Evolutionary conservation across 2,888 invertebrate species (phyloP).

Genomic region (Sturmia bella): DNA sequence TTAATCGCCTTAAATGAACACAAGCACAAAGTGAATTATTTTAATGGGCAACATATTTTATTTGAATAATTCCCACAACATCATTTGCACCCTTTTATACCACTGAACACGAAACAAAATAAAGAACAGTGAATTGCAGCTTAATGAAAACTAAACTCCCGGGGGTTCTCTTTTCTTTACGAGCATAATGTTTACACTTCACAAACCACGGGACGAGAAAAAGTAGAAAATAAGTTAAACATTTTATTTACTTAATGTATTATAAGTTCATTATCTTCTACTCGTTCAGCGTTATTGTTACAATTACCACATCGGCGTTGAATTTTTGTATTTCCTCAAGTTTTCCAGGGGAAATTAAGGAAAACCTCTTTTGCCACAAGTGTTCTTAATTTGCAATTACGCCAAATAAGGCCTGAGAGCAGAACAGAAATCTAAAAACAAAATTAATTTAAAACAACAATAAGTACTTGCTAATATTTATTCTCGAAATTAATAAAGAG

Average conservation of each 20-base stretch:
- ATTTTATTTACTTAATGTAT: constrained; percentile 35
- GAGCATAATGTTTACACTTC: background rate
- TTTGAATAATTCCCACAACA: background rate
- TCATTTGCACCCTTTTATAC: background rate
- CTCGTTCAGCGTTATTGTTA: constrained; percentile 11
- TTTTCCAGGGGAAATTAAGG: background rate
- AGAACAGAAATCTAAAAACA: background rate
- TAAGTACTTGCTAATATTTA: too few relatives aligned
- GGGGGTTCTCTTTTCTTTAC: background rate
- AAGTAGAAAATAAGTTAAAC: background rate
- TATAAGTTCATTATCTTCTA: constrained; percentile 30
- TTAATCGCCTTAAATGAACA: too few relatives aligned
- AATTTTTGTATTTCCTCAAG: constrained; percentile 2
- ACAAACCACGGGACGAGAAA: background rate
- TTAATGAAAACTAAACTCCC: constrained; percentile 8
- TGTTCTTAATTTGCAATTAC: constrained; percentile 36
- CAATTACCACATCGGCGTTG: constrained; percentile 1
- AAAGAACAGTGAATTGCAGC: background rate
- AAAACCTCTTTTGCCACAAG: constrained; percentile 24
- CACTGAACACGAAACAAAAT: background rate
- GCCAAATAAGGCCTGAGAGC: background rate
- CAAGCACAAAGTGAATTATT: background rate
- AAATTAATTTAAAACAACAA: constrained; percentile 9
- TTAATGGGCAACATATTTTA: background rate
- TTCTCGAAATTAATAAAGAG: background rate